These are phyloP conservation scores for Andrena praecox DNA, from an alignment of 2,888 invertebrate species.

Conservation along the genomic window DNA sequence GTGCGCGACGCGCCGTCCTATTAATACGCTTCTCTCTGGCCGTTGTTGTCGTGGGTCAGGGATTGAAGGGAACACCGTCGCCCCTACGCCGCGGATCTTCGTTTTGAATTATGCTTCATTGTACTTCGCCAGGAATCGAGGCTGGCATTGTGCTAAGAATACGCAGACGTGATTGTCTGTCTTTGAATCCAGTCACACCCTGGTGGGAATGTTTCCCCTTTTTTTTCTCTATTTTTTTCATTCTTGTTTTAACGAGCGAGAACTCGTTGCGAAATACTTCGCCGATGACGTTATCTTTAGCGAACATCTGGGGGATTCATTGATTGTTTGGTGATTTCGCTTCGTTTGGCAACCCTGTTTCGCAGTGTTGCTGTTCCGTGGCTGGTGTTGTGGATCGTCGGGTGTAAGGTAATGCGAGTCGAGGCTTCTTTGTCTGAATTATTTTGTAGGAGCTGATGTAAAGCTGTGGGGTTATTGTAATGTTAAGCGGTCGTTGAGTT, in stretches of 20 bases:
- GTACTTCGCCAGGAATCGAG: conserved; percentile 25
- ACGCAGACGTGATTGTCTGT: conserved; percentile 38
- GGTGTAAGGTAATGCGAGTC: too few relatives aligned
- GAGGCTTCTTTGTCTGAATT: too few relatives aligned
- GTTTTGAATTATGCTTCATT: conserved; percentile 55
- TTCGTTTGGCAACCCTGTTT: too few relatives aligned
- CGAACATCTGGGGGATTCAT: not conserved
- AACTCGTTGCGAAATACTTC: conserved; percentile 10
- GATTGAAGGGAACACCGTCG: conserved; percentile 41
- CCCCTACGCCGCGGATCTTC: conserved; percentile 36
- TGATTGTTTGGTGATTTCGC: conserved; percentile 7
- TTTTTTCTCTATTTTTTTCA: not conserved
- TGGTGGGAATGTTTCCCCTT: conserved; percentile 17
- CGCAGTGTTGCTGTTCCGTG: too few relatives aligned
- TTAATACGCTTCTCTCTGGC: conserved; percentile 61
- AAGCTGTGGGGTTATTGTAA: too few relatives aligned
- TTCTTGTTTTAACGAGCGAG: not conserved
- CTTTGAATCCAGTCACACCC: conserved; percentile 50
- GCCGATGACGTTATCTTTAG: not conserved
- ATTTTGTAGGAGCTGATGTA: too few relatives aligned
- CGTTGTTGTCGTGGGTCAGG: conserved; percentile 57
- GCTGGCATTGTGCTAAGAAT: conserved; percentile 30
- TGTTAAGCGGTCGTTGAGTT: too few relatives aligned
- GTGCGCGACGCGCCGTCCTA: conserved; percentile 53
- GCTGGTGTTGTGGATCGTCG: too few relatives aligned